These are phyloP conservation scores for Blomia tropicalis DNA, from an alignment of 2,888 invertebrate genomes.

Conservation along the genomic window DNA sequence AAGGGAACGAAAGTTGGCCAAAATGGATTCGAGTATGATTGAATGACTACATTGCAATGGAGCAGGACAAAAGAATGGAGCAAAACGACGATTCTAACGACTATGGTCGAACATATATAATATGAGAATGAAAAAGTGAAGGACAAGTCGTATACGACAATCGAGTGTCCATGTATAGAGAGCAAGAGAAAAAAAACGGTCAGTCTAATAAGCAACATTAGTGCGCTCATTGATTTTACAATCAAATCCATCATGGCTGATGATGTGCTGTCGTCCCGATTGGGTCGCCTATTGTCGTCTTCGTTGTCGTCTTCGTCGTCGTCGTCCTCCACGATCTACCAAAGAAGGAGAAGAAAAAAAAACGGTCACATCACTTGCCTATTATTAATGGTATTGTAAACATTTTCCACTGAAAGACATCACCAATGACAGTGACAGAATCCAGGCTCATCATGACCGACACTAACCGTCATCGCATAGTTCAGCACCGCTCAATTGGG, in stretches of 20 bases:
- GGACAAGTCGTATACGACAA: background rate
- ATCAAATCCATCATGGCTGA: slow-evolving; percentile 17
- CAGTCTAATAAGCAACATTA: slow-evolving; percentile 18
- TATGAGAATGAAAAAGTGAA: background rate
- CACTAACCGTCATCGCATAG: no score
- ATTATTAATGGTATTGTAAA: slow-evolving; percentile 13
- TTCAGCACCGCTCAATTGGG: no score
- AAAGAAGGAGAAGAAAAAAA: no score
- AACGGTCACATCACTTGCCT: background rate
- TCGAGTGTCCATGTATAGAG: background rate
- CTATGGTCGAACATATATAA: background rate
- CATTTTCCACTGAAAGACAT: no score
- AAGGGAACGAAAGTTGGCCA: no score
- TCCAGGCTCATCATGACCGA: no score
- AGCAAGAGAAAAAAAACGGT: no score
- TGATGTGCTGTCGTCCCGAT: slow-evolving; percentile 13
- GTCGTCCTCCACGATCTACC: no score
- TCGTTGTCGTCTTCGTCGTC: background rate
- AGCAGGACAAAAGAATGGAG: background rate
- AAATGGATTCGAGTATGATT: slow-evolving; percentile 13
- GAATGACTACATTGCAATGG: background rate
- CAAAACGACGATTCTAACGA: background rate
- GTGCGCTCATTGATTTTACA: slow-evolving; percentile 5
- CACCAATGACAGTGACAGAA: no score
- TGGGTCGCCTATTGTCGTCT: background rate